These are phyloP conservation scores for Macropodus opercularis DNA, from an alignment of 2,797 vertebrate species.

Conservation along the genomic window DNA sequence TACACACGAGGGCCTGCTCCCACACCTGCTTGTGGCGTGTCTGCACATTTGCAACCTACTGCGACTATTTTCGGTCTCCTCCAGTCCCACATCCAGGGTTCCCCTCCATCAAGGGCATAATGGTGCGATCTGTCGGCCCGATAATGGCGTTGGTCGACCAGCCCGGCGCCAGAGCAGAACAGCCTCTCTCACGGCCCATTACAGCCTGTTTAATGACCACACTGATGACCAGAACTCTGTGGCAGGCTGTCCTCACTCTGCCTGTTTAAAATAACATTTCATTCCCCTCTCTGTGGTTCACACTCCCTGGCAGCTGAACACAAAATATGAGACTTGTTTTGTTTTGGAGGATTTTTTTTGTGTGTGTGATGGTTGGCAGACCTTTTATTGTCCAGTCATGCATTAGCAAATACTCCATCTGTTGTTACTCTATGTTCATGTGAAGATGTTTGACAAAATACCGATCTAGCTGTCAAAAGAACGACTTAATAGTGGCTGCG, in stretches of 20 bases:
- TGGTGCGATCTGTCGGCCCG: slow-evolving; percentile 66
- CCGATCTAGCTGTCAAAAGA: too few relatives aligned
- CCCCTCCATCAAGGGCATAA: slow-evolving; percentile 77
- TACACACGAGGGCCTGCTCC: slow-evolving; percentile 1
- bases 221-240: slow-evolving; percentile 73
- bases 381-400: not conserved
- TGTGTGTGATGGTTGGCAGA: not conserved
- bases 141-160: slow-evolving; percentile 73
- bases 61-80: slow-evolving; percentile 30
- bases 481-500: too few relatives aligned
- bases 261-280: slow-evolving; percentile 71
- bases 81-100: slow-evolving; percentile 54
- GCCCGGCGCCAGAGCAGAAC: slow-evolving; percentile 72
- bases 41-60: slow-evolving; percentile 24
- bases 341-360: slow-evolving; percentile 9
- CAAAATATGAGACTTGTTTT: slow-evolving; percentile 29
- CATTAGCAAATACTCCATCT: not conserved
- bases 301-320: slow-evolving; percentile 11
- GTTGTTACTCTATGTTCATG: not conserved
- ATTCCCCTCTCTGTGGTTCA: slow-evolving; percentile 35
- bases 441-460: too few relatives aligned
- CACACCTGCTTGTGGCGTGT: slow-evolving; percentile 9
- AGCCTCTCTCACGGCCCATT: slow-evolving; percentile 81
- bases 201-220: slow-evolving; percentile 78
- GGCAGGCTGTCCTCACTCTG: slow-evolving; percentile 59